Evolutionary conservation across 2,113 vertebrate species (phyloP).

Genomic region (Ophthalmolycus amberensis): DNA sequence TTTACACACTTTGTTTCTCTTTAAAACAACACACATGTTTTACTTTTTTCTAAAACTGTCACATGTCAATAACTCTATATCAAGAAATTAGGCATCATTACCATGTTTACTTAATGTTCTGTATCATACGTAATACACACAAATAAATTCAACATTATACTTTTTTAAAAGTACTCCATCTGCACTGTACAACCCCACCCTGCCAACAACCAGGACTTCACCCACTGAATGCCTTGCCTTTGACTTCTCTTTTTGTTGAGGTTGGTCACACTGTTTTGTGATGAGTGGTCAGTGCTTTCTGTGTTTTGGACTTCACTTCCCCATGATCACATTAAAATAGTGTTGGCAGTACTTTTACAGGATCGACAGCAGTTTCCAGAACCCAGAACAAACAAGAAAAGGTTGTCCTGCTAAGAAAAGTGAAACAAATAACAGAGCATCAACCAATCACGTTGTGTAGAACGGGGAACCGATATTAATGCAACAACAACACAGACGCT

Average conservation of each 20-base stretch:
- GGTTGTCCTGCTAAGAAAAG: neutral
- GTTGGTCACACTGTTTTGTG: neutral
- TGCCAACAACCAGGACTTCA: neutral
- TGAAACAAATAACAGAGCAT: no score
- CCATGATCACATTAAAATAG: constrained; percentile 9
- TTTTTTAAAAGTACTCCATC: neutral
- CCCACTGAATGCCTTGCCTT: neutral
- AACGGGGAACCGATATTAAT: no score
- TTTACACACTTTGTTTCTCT: neutral
- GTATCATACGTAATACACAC: neutral
- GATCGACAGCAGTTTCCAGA: constrained; percentile 25
- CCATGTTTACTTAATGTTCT: neutral
- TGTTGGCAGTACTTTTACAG: constrained; percentile 28
- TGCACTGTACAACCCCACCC: neutral
- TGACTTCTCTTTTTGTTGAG: neutral
- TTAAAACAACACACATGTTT: neutral
- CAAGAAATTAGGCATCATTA: neutral
- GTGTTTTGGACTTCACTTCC: constrained; percentile 17
- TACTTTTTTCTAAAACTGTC: neutral
- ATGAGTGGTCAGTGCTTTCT: neutral
- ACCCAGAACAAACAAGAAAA: constrained; percentile 30
- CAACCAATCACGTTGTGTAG: no score
- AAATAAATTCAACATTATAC: neutral
- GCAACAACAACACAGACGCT: no score
- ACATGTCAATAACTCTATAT: neutral